Percentiles rank a stretch among this genome's conserved stretches.
Conservation (phyloP, 2,888 invertebrate species). For the Brenthis hecate region DNA sequence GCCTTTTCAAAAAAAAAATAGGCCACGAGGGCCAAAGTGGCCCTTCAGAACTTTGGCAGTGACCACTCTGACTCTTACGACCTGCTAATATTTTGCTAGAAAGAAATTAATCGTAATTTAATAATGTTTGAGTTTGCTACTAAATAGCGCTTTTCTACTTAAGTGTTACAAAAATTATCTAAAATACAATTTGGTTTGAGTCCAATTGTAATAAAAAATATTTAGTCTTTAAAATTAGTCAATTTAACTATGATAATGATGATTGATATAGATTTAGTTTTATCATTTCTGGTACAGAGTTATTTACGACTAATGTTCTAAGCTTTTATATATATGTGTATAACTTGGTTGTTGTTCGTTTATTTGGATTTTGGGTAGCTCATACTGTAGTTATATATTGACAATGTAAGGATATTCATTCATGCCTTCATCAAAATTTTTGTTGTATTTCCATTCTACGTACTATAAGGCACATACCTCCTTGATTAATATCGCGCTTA, state of each 20-base stretch:
- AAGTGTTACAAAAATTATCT: conserved; percentile 56
- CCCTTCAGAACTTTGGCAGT: neutral
- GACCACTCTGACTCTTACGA: neutral
- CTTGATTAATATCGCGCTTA: neutral
- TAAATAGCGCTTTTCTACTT: conserved; percentile 65
- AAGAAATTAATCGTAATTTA: conserved; percentile 65
- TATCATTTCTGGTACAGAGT: conserved; percentile 57
- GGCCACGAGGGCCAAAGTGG: conserved; percentile 3
- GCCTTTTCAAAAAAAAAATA: conserved; percentile 54
- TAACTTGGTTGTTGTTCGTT: conserved; percentile 69
- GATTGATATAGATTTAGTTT: conserved; percentile 69
- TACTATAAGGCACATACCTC: conserved; percentile 5
- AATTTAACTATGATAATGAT: conserved; percentile 63
- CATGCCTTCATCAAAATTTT: neutral
- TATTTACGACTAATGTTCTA: conserved; percentile 60
- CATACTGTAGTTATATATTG: conserved; percentile 51
- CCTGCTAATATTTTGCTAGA: conserved; percentile 38
- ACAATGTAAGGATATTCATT: conserved; percentile 40
- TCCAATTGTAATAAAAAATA: conserved; percentile 63
- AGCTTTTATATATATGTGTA: conserved; percentile 60
- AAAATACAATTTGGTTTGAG: conserved; percentile 63
- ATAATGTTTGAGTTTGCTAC: conserved; percentile 51
- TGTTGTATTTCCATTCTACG: neutral
- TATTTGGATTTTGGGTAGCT: conserved; percentile 72
- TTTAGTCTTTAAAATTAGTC: conserved; percentile 72